These are phyloP conservation scores for Coregonus sp. DNA, from an alignment of 2,797 vertebrate genomes.

Conservation along the genomic window DNA sequence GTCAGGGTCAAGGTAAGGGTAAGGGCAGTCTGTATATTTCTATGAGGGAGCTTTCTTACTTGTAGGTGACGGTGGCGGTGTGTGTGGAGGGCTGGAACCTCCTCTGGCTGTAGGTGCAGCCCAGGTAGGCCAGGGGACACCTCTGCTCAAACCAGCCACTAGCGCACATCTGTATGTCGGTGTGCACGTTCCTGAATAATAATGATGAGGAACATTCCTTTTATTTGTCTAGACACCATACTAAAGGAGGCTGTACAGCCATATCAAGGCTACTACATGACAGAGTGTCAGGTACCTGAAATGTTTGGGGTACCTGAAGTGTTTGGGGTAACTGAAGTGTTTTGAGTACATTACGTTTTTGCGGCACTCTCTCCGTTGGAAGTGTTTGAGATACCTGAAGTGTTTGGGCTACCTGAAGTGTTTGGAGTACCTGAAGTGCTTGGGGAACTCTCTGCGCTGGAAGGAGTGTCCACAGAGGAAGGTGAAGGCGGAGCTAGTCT, in stretches of 20 bases:
- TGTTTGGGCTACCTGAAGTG: background rate
- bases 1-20: background rate
- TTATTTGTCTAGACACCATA: conserved; percentile 33
- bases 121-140: conserved; percentile 91
- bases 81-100: conserved; percentile 83
- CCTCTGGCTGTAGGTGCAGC: conserved; percentile 88
- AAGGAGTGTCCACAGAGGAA: conserved; percentile 90
- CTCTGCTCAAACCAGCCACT: conserved; percentile 91
- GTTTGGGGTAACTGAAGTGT: no score
- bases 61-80: conserved; percentile 76
- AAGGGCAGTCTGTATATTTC: background rate
- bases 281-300: background rate
- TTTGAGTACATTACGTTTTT: background rate
- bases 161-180: conserved; percentile 88
- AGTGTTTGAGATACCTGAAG: background rate
- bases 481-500: conserved; percentile 85
- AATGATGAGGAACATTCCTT: background rate
- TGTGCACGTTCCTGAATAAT: conserved; percentile 82
- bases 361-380: background rate
- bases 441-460: conserved; percentile 85
- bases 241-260: conserved; percentile 58
- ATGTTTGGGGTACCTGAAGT: no score
- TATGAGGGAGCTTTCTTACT: conserved; percentile 12
- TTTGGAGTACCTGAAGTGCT: conserved; percentile 80
- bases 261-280: background rate